Evolutionary conservation across 2,797 vertebrate species (phyloP).

Genomic region (Coregonus ussuriensis): DNA sequence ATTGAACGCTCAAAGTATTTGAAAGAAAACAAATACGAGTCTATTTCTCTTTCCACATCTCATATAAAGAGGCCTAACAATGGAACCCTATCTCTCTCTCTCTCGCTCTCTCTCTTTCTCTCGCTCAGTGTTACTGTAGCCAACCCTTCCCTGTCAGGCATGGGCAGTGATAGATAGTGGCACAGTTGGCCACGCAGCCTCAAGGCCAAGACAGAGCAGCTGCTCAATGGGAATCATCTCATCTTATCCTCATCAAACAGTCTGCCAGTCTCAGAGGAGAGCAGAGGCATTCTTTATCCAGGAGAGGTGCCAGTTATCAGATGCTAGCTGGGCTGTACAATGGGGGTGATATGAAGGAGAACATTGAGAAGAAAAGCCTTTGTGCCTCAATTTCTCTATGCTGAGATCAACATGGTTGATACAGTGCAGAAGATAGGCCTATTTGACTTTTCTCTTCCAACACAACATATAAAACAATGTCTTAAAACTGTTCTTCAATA

Average conservation of each 20-base stretch:
- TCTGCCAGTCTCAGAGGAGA: conserved; percentile 18
- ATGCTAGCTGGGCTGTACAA: not conserved
- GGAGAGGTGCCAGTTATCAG: not conserved
- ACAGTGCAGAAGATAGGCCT: not conserved
- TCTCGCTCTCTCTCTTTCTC: not conserved
- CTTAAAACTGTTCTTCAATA: not conserved
- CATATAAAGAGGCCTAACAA: conserved; percentile 5
- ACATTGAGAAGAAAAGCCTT: not conserved
- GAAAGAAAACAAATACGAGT: not conserved
- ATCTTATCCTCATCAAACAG: conserved; percentile 22
- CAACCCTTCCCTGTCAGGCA: not conserved
- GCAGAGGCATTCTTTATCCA: not conserved
- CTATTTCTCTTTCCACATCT: not conserved
- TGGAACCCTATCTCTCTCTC: not conserved
- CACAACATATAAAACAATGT: conserved; percentile 1
- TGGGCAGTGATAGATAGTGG: not conserved
- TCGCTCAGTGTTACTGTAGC: not conserved
- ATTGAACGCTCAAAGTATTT: not conserved
- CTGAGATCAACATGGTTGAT: not conserved
- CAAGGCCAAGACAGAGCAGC: conserved; percentile 27
- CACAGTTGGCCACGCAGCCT: conserved; percentile 3
- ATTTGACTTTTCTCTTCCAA: not conserved
- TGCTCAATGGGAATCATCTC: conserved; percentile 22
- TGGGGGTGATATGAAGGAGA: not conserved
- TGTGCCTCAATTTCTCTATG: not conserved